Conservation (phyloP, 2,888 invertebrate genomes). For the Lasioglossum villosulum region DNA sequence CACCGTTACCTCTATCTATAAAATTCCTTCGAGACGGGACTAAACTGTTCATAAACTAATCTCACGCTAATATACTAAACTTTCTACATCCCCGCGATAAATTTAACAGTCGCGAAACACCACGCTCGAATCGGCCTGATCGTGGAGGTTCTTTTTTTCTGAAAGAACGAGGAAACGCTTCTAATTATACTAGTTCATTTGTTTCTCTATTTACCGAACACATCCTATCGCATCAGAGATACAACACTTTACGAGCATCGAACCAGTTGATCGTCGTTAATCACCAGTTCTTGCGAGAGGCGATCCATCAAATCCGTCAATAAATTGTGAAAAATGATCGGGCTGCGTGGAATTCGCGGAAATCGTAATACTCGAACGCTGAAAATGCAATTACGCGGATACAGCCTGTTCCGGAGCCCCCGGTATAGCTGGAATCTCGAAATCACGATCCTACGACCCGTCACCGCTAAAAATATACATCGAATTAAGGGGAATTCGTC, state of each 20-base stretch:
- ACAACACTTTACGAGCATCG: neutral
- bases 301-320: neutral
- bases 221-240: neutral
- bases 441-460: constrained; percentile 33
- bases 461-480: constrained; percentile 54
- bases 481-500: constrained; percentile 55
- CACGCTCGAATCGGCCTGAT: too few species aligned
- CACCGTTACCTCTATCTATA: neutral
- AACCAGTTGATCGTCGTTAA: neutral
- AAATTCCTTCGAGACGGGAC: neutral
- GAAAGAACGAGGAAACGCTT: neutral
- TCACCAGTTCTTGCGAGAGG: neutral
- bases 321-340: neutral
- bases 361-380: neutral
- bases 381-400: neutral
- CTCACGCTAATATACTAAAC: neutral
- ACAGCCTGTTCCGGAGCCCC: neutral
- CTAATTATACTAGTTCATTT: neutral
- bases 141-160: neutral
- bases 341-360: neutral
- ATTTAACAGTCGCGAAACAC: neutral
- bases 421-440: constrained; percentile 24
- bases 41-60: neutral
- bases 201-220: neutral
- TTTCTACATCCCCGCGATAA: neutral